Conservation (phyloP, 2,888 invertebrate species). For the Ectropis crepuscularia region DNA sequence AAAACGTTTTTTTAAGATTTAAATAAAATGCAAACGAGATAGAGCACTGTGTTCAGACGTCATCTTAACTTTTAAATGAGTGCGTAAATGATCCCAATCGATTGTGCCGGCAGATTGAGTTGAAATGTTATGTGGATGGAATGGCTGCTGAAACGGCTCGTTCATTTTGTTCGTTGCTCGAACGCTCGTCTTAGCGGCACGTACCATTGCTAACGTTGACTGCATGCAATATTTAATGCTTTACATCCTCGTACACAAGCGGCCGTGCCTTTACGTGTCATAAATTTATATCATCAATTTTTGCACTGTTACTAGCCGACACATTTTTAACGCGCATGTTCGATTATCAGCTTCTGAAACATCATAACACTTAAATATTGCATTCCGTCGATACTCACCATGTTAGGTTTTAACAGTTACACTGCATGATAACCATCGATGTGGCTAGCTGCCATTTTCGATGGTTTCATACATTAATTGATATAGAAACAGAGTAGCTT, state of each 20-base stretch:
- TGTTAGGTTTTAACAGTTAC: conserved; percentile 44
- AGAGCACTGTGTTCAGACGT: no score
- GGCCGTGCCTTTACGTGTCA: conserved; percentile 65
- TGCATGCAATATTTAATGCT: conserved; percentile 85
- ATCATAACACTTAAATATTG: conserved; percentile 81
- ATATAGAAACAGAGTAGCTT: conserved; percentile 31
- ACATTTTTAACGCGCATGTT: conserved; percentile 69
- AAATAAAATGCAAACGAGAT: no score
- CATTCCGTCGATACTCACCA: conserved; percentile 81
- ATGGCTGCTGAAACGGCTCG: conserved; percentile 62
- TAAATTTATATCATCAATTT: conserved; percentile 66
- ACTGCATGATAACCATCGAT: conserved; percentile 62
- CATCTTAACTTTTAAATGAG: conserved; percentile 42
- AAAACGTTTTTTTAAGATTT: no score
- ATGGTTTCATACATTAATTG: conserved; percentile 31
- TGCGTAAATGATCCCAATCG: conserved; percentile 39
- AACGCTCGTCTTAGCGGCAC: conserved; percentile 78
- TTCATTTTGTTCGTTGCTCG: conserved; percentile 71
- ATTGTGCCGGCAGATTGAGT: conserved; percentile 47
- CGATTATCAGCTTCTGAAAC: conserved; percentile 62
- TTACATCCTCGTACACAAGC: conserved; percentile 69
- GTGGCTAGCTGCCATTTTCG: conserved; percentile 11
- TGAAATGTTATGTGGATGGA: conserved; percentile 56
- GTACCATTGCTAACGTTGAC: conserved; percentile 81
- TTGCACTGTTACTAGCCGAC: conserved; percentile 61